Conservation (phyloP, 2,888 invertebrate genomes). For the Azorinus chamasolen region DNA sequence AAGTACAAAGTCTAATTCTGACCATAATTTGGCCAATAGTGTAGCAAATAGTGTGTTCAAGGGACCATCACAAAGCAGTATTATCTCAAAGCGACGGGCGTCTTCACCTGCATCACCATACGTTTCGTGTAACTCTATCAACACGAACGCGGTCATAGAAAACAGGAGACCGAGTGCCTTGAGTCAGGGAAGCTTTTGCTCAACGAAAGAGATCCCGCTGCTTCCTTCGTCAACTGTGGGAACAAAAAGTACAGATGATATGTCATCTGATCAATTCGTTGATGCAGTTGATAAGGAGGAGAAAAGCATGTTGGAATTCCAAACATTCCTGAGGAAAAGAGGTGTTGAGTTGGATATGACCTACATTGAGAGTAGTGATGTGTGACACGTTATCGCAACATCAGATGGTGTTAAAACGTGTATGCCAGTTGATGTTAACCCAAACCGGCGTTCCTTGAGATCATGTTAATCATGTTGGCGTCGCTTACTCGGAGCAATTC, state of each 20-base stretch:
- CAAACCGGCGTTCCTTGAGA: no score
- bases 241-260: constrained; percentile 53
- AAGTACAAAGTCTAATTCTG: constrained; percentile 22
- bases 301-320: constrained; percentile 79
- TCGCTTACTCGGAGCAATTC: no score
- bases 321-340: constrained; percentile 77
- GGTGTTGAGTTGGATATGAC: constrained; percentile 82
- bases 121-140: constrained; percentile 45
- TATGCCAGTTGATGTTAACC: background rate
- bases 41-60: background rate
- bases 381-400: constrained; percentile 50
- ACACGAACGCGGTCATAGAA: constrained; percentile 23
- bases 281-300: constrained; percentile 71
- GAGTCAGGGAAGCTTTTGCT: constrained; percentile 34
- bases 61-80: background rate
- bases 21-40: constrained; percentile 15
- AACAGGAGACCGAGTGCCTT: constrained; percentile 49
- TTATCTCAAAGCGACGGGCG: constrained; percentile 37
- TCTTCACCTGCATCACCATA: constrained; percentile 49
- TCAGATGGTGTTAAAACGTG: constrained; percentile 6
- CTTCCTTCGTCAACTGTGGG: constrained; percentile 5
- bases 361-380: constrained; percentile 82
- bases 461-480: no score
- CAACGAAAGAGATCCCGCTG: constrained; percentile 27
- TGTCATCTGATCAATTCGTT: constrained; percentile 48